Percentiles rank a stretch among this genome's conserved stretches.
These are phyloP conservation scores for Manis pentadactyla DNA, from an alignment of 2,797 vertebrate species.

Conservation along the genomic window DNA sequence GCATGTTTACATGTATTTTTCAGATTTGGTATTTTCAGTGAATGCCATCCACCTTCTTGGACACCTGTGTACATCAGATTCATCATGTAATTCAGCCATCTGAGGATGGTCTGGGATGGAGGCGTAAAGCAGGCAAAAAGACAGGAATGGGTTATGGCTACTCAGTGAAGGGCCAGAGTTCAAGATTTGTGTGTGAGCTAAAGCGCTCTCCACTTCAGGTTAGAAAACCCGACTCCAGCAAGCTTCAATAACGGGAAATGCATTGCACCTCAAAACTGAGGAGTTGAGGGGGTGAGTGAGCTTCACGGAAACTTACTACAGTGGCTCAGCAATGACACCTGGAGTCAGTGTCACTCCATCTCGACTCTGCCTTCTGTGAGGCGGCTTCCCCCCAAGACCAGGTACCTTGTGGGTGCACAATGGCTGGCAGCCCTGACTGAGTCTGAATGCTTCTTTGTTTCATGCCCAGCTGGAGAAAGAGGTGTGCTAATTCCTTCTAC, in stretches of 20 bases:
- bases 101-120: not conserved
- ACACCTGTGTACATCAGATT: not conserved
- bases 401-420: not conserved
- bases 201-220: not conserved
- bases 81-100: conserved; percentile 13
- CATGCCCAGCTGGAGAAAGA: not conserved
- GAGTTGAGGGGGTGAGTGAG: not conserved
- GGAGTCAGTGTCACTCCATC: not conserved
- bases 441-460: not conserved
- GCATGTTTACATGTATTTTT: not conserved
- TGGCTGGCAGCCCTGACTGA: not conserved
- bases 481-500: not conserved
- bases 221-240: not conserved
- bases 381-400: not conserved
- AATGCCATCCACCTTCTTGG: not conserved
- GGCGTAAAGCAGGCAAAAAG: not conserved
- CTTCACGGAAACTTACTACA: not conserved
- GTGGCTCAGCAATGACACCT: not conserved
- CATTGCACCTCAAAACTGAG: not conserved
- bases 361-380: not conserved
- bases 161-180: not conserved
- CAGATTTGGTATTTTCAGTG: not conserved
- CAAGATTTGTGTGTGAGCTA: not conserved
- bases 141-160: fast-evolving
- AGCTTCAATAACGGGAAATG: not conserved